Evolutionary conservation across 1,140 invertebrate genomes (phyloP), one percentile per base, ranked within the genome.

Genomic region (Uloborus diversus): DNA sequence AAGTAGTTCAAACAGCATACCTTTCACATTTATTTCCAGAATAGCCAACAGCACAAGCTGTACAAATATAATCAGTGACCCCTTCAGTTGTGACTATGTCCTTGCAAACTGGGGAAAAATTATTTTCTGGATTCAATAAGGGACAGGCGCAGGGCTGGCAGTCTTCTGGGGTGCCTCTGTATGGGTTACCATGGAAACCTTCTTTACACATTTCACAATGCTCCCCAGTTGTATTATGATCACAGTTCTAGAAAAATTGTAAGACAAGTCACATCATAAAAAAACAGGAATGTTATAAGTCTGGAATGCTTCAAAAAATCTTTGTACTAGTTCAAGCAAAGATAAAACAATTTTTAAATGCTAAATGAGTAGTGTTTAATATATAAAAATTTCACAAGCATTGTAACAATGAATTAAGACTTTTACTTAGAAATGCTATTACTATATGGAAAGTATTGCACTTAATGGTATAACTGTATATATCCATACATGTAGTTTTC

Each of bases 121-220:
- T 96, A 85, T 96, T 96, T 0, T 90, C 75, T 0, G 90, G 85
- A 59, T 90, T 87, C 30, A 88, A 86, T 53, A 96, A 86, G 0
- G 96, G 96, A 87, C 96, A 98, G 2, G 93, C 93, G 85, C 96
- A 98, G 33, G 89, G 91, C 84, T 91, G 92, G 85, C 96, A 98
- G 78, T 94, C 94, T 49, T 91, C 88, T 4, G 90, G 85, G 0
- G 89, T 92, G 83, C 93, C 94, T 75, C 87, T 88, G 0, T 90
- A 89, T 0, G 96, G 92, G 86, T 98, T 93, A 13, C 97, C 97
- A 87, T 97, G 98, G 87, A 92, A 98, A 61, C 98, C 98, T 13
- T 90, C 87, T 7, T 91, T 87, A 86, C 98, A 99, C 53, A 91
- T 87, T 82, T 97, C 94, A 87, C 98, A 99, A 81, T 91, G 90